Evolutionary conservation across 2,888 invertebrate species (phyloP).

Genomic region (Cecidostiba fungosa): DNA sequence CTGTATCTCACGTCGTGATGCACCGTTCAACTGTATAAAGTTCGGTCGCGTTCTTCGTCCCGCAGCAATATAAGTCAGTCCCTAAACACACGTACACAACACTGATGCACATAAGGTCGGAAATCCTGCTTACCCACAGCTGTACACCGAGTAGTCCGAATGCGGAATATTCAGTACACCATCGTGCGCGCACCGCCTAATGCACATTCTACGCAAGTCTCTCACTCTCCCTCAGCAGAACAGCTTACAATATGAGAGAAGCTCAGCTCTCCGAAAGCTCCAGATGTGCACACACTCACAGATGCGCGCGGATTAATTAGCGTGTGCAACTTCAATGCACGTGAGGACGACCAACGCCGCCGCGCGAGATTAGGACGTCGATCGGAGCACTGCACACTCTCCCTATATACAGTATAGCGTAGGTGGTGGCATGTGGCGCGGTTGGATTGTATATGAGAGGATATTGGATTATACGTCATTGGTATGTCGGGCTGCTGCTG

Average conservation of each 20-base stretch:
- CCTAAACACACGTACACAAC: not conserved
- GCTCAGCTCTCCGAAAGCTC: not conserved
- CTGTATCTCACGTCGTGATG: no score
- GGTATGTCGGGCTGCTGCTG: slow-evolving; percentile 49
- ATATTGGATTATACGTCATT: slow-evolving; percentile 65
- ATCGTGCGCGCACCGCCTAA: not conserved
- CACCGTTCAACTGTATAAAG: not conserved
- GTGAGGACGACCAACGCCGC: not conserved
- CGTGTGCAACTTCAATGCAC: slow-evolving; percentile 19
- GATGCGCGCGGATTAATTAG: slow-evolving; percentile 60
- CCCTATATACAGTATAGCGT: no score
- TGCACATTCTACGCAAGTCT: slow-evolving; percentile 13
- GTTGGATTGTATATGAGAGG: not conserved
- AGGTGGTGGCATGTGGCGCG: slow-evolving; percentile 4
- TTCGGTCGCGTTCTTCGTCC: not conserved
- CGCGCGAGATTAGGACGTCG: slow-evolving; percentile 38
- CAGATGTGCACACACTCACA: slow-evolving; percentile 5
- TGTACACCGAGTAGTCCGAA: not conserved
- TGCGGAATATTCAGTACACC: slow-evolving; percentile 1
- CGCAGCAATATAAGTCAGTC: not conserved
- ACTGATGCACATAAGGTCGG: not conserved
- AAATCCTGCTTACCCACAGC: not conserved
- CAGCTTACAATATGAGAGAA: not conserved
- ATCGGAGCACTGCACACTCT: not conserved
- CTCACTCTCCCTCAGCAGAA: not conserved